Percentiles rank a stretch among this genome's conserved stretches.
Conservation (phyloP, 53 echinoderm and acorn worm genomes). For the Actinopyga echinites region DNA sequence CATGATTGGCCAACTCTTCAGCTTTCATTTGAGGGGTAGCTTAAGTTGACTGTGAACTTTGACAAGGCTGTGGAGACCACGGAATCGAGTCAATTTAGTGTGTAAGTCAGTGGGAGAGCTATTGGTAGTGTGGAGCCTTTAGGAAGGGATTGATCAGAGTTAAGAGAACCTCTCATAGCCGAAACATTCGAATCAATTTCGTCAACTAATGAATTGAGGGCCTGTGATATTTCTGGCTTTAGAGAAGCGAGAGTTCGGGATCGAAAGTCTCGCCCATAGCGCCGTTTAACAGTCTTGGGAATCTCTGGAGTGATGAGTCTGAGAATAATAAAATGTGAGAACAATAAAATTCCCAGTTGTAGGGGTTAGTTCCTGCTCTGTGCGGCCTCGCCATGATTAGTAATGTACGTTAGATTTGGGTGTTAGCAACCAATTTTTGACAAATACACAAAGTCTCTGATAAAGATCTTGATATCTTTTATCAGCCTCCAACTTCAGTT, state of each 20-base stretch:
- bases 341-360: constrained; percentile 54
- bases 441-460: constrained; percentile 46
- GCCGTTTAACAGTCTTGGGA: constrained; percentile 52
- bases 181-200: constrained; percentile 24
- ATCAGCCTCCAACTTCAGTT: no score
- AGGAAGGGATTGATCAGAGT: neutral
- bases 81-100: no score
- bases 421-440: neutral
- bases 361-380: constrained; percentile 42
- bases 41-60: no score
- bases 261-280: constrained; percentile 57
- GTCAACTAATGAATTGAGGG: constrained; percentile 42
- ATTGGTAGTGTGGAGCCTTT: no score
- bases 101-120: no score
- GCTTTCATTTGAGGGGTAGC: no score
- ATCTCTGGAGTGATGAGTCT: constrained; percentile 42
- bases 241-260: constrained; percentile 59
- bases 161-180: neutral
- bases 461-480: no score
- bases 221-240: constrained; percentile 73
- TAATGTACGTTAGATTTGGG: neutral
- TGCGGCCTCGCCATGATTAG: constrained; percentile 16
- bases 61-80: no score
- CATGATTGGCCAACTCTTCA: neutral
- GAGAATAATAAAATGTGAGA: constrained; percentile 44